Evolutionary conservation across 2,888 invertebrate species (phyloP).

Genomic region (Odontomyia ornata): DNA sequence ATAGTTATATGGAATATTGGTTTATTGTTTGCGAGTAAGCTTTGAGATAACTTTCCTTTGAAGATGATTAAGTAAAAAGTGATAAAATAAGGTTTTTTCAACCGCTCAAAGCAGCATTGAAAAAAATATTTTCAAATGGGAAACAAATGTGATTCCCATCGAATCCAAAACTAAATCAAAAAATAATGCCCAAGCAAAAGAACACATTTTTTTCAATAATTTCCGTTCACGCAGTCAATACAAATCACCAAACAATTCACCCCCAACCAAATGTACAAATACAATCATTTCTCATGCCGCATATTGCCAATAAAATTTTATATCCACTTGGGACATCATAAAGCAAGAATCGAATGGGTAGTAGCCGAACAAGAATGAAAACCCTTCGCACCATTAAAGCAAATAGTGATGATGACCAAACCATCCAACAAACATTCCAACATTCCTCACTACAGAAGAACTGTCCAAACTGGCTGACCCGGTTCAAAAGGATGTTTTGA

Average conservation of each 20-base stretch:
- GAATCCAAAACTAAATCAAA: background rate
- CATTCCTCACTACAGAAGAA: background rate
- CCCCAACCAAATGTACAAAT: background rate
- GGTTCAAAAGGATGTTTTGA: no score
- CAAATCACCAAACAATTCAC: background rate
- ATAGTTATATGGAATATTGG: no score
- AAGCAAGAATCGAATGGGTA: conserved; percentile 30
- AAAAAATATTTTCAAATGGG: no score
- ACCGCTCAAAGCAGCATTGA: no score
- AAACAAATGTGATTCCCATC: background rate
- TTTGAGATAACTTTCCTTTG: no score
- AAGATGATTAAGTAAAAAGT: no score
- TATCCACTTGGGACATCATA: conserved; percentile 47
- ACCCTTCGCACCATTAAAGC: conserved; percentile 10
- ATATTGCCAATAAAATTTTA: conserved; percentile 43
- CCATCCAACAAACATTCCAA: background rate
- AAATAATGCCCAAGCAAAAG: background rate
- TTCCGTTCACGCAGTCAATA: background rate
- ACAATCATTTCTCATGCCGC: conserved; percentile 23
- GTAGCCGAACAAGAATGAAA: no score
- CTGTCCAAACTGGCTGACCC: background rate
- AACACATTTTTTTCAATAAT: background rate
- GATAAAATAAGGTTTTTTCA: no score
- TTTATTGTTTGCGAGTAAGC: no score
- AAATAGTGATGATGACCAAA: conserved; percentile 9